Conservation (phyloP, 2,888 invertebrate genomes). For the Busseola fusca region DNA sequence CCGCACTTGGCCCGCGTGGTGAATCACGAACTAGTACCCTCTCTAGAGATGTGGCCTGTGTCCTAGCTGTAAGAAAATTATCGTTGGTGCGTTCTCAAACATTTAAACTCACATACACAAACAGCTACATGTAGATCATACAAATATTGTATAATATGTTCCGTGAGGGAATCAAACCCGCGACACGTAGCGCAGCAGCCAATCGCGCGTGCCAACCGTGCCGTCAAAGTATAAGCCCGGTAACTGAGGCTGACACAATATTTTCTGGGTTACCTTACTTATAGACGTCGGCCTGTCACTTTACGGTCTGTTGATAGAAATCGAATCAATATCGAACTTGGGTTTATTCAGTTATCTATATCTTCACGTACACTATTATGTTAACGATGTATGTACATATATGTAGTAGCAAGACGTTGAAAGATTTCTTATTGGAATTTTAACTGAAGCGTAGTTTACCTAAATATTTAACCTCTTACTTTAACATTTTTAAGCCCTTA, state of each 20-base stretch:
- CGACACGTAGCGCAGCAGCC: too few relatives aligned
- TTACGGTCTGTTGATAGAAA: conserved; percentile 38
- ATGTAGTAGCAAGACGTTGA: not conserved
- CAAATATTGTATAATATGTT: too few relatives aligned
- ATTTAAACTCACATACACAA: too few relatives aligned
- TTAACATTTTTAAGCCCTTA: too few relatives aligned
- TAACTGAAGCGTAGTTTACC: too few relatives aligned
- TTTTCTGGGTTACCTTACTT: conserved; percentile 45
- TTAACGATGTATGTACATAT: not conserved
- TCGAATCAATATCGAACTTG: conserved; percentile 47
- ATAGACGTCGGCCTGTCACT: conserved; percentile 33
- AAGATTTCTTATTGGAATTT: not conserved
- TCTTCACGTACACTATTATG: not conserved
- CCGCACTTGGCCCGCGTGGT: not conserved
- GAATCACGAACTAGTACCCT: not conserved
- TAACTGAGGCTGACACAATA: conserved; percentile 13
- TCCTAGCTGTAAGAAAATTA: not conserved
- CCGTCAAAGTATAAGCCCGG: not conserved
- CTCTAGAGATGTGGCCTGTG: not conserved
- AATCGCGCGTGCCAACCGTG: too few relatives aligned
- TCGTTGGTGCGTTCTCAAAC: too few relatives aligned
- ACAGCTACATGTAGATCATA: too few relatives aligned
- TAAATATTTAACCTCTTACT: too few relatives aligned
- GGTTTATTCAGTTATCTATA: conserved; percentile 9
- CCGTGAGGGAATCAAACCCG: too few relatives aligned